phyloP scores from a whole-genome alignment of 1,140 invertebrate species.

The Pomphorhynchus laevis region DNA sequence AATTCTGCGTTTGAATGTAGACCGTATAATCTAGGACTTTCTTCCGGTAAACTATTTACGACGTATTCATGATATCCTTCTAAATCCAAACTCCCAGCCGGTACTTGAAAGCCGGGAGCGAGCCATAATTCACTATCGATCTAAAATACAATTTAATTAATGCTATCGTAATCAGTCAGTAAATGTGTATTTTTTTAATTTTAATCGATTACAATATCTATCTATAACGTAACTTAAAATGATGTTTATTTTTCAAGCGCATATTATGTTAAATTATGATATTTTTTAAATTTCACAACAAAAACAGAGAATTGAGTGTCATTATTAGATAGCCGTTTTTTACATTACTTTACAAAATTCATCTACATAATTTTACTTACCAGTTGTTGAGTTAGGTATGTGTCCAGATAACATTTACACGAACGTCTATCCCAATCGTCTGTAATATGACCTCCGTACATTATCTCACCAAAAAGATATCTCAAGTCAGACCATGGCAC shows the following conservation, averaged over 20 bases:
- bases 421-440: constrained; percentile 69
- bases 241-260: too few relatives aligned
- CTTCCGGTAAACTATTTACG: constrained; percentile 50
- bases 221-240: too few relatives aligned
- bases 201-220: too few relatives aligned
- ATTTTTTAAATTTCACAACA: too few relatives aligned
- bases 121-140: constrained; percentile 57
- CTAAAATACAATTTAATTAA: constrained; percentile 19
- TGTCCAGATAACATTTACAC: constrained; percentile 57
- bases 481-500: constrained; percentile 29
- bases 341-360: background rate
- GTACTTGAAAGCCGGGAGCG: constrained; percentile 50
- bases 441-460: constrained; percentile 86
- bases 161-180: background rate
- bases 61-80: constrained; percentile 59
- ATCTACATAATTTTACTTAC: constrained; percentile 28
- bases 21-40: constrained; percentile 61
- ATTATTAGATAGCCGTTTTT: too few relatives aligned
- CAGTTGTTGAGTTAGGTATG: constrained; percentile 35
- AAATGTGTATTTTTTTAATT: too few relatives aligned
- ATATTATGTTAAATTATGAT: too few relatives aligned
- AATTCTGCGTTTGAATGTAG: constrained; percentile 82
- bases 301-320: too few relatives aligned
- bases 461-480: constrained; percentile 74
- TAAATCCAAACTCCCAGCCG: constrained; percentile 48